Conservation (phyloP, 2,797 vertebrate genomes). For the Choloepus didactylus region DNA sequence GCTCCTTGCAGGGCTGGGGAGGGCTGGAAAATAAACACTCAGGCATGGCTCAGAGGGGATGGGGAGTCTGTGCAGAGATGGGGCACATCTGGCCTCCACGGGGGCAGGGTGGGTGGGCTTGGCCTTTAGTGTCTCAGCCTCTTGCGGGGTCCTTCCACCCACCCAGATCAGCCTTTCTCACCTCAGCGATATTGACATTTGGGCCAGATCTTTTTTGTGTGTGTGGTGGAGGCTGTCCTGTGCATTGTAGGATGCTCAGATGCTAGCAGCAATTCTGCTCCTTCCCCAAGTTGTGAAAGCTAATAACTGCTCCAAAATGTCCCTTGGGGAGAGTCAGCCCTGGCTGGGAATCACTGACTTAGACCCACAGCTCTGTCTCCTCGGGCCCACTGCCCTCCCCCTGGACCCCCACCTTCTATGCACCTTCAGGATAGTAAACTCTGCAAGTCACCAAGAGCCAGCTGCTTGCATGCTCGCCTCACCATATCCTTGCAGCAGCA, state of each 20-base stretch:
- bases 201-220: not conserved
- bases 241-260: rapidly evolving
- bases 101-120: rapidly evolving
- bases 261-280: rapidly evolving
- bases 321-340: not conserved
- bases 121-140: not conserved
- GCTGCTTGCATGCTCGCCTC: rapidly evolving
- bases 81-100: not conserved
- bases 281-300: not conserved
- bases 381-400: not conserved
- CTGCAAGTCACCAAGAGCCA: not conserved
- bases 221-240: too few species aligned
- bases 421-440: not conserved
- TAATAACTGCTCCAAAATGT: not conserved
- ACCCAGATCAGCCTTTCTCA: not conserved
- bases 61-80: not conserved
- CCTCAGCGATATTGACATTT: not conserved
- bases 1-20: slow-evolving; percentile 27
- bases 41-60: too few species aligned
- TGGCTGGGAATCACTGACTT: not conserved
- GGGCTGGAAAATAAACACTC: not conserved
- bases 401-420: rapidly evolving
- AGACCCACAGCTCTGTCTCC: not conserved
- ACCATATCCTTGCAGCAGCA: rapidly evolving
- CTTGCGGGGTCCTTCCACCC: not conserved